These are phyloP conservation scores for Limnephilus rhombicus DNA, from an alignment of 2,888 invertebrate genomes.

Conservation along the genomic window DNA sequence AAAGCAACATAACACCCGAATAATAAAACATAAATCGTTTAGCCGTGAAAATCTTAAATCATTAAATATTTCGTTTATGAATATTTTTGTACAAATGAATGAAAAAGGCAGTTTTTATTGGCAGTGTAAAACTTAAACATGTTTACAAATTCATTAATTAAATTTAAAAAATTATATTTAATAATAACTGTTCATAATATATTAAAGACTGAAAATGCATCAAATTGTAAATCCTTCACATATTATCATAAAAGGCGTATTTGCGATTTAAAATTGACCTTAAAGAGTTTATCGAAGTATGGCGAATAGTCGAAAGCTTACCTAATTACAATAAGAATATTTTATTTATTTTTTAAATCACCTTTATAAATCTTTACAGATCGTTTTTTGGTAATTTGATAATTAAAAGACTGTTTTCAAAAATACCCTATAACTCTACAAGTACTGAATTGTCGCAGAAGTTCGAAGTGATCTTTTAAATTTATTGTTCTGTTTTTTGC, in stretches of 20 bases:
- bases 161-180: background rate
- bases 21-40: no score
- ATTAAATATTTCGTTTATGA: background rate
- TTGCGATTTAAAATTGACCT: background rate
- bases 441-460: background rate
- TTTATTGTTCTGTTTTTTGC: background rate
- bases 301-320: slow-evolving; percentile 36
- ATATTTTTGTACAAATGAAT: background rate
- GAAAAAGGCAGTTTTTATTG: background rate
- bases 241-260: background rate
- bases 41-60: no score
- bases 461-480: background rate
- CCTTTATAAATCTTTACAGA: slow-evolving; percentile 36
- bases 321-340: background rate
- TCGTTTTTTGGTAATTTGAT: slow-evolving; percentile 45
- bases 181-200: background rate
- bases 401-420: background rate
- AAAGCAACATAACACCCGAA: no score
- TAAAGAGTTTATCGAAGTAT: slow-evolving; percentile 20
- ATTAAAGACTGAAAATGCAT: background rate
- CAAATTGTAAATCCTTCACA: background rate
- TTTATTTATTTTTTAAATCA: slow-evolving; percentile 28
- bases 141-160: background rate
- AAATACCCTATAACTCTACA: background rate
- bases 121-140: slow-evolving; percentile 20